Percentiles rank a stretch among this genome's conserved stretches.
Conservation (phyloP, 2,113 vertebrate genomes). For the Eulemur macaco region DNA sequence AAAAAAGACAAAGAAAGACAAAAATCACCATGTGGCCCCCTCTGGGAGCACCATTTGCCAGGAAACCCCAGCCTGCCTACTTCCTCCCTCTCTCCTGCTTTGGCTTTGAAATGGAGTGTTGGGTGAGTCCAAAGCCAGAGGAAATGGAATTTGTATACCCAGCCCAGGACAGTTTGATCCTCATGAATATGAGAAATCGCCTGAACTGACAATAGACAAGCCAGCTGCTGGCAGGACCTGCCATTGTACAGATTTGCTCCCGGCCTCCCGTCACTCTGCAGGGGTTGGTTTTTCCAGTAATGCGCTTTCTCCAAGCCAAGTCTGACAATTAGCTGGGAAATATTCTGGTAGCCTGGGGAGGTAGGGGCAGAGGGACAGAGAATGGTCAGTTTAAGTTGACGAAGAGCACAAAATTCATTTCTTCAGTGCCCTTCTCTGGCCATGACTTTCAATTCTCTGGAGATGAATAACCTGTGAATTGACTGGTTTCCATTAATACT, state of each 20-base stretch:
- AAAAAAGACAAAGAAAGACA: constrained; percentile 8
- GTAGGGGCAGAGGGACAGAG: neutral
- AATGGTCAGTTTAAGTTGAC: neutral
- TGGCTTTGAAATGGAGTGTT: constrained; percentile 56
- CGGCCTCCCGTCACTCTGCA: neutral
- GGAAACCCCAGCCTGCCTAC: constrained; percentile 39
- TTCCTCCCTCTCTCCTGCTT: neutral
- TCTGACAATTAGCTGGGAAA: neutral
- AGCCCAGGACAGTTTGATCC: constrained; percentile 64
- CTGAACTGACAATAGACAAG: constrained; percentile 33
- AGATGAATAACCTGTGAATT: constrained; percentile 15
- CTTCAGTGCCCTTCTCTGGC: neutral
- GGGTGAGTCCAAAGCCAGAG: constrained; percentile 26
- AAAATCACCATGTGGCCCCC: neutral
- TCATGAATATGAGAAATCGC: constrained; percentile 63
- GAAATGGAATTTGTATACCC: constrained; percentile 58
- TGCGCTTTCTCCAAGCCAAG: neutral
- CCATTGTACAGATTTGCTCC: neutral
- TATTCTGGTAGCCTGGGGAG: neutral
- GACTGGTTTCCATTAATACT: constrained; percentile 12
- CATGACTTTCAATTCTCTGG: neutral
- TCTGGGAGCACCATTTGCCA: neutral
- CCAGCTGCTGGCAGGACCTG: neutral
- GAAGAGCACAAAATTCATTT: neutral
- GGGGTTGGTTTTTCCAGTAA: neutral